Conservation (phyloP, 2,888 invertebrate species). For the Dasypogon diadema region DNA sequence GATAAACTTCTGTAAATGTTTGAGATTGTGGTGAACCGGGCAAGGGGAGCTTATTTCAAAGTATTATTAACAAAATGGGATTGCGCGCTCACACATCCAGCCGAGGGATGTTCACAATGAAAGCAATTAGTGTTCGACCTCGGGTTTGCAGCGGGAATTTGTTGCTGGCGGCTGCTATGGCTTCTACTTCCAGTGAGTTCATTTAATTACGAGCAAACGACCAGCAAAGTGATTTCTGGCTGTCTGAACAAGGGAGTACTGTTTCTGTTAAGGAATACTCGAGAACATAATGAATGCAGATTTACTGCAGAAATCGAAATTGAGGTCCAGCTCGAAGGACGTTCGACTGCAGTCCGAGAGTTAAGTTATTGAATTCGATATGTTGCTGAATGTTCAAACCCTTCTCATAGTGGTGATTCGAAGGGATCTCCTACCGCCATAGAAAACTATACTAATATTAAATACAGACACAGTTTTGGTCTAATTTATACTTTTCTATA, state of each 20-base stretch:
- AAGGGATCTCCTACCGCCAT: too few species aligned
- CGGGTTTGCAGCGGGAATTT: background rate
- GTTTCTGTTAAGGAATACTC: background rate
- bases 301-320: too few species aligned
- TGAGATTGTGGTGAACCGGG: constrained; percentile 22
- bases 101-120: constrained; percentile 13
- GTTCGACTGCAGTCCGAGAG: too few species aligned
- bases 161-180: background rate
- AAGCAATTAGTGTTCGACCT: constrained; percentile 40
- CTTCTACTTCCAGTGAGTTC: background rate
- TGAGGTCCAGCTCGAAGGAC: too few species aligned
- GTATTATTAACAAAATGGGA: constrained; percentile 40
- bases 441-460: too few species aligned
- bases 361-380: too few species aligned
- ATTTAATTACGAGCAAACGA: constrained; percentile 36
- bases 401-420: too few species aligned
- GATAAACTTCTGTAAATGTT: constrained; percentile 46
- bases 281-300: too few species aligned
- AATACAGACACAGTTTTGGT: too few species aligned
- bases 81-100: background rate
- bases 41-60: constrained; percentile 1
- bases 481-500: too few species aligned
- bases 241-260: constrained; percentile 8
- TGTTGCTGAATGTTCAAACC: too few species aligned
- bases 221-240: constrained; percentile 15